Evolutionary conservation across 2,888 invertebrate genomes (phyloP), one percentile per base, ranked within the genome.

Genomic region (Leptothorax acervorum): DNA sequence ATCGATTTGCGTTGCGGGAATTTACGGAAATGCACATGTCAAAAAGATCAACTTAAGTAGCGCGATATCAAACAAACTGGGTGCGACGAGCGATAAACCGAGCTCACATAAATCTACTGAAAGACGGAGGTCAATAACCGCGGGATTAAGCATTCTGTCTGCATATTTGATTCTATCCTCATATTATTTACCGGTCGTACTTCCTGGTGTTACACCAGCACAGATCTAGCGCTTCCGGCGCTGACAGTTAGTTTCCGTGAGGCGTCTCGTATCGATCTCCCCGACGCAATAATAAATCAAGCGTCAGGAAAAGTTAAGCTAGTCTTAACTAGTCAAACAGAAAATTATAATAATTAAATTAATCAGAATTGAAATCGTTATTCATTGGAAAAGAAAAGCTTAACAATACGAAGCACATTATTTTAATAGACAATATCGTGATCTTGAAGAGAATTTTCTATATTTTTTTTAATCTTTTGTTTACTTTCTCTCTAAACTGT

Each of bases 171-270:
- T 86, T 90, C 91, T 87, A 90, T 88, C 88, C 88, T 87, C 87
- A 84, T 90, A 85, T 89, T 86, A 90, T 90, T 88, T 88, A 87
- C 90, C 89, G 90, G 89, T 90, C 88, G 86, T 90, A 90, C 90
- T 90, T 90, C 90, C 90, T 91, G 91, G 88, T 90, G 89, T 48
- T 85, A 82, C 70, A 18, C 88, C 85, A 60, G 85, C 85, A 87
- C 86, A 84, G 66, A 79, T 75, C 81, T 71, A 63, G 39, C 86
- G 87, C 81, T 90, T 90, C 90, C 90, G 84, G 90, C 42, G 73
- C 71, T 76, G 83, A 71, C 79, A 81, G 73, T 81, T 81, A 81
- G 60, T 48, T 71, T 71, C 79, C 60, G 39, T 28, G 8, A 71
- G 48, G 48, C 60, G 31, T 45, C 55, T 48, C 18, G 23, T 9